Evolutionary conservation across 2,888 invertebrate species (phyloP).

Genomic region (Pristionchus japonicus): DNA sequence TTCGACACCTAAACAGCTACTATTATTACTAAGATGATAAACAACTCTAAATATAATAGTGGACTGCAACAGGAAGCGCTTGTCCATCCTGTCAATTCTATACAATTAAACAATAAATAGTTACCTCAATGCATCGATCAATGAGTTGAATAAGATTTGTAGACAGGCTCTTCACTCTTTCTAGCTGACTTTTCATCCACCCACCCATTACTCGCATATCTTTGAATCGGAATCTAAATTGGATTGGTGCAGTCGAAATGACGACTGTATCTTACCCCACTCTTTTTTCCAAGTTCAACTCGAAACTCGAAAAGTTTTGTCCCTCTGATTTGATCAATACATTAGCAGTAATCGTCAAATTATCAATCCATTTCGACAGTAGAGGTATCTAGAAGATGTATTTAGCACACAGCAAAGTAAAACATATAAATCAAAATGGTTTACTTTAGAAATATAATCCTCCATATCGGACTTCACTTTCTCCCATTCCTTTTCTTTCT

Average conservation of each 20-base stretch:
- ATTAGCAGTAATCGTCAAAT: not conserved
- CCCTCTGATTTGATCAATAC: not conserved
- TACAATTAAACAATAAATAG: not conserved
- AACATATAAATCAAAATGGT: too few species aligned
- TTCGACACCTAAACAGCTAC: not conserved
- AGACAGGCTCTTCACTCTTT: not conserved
- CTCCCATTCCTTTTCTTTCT: slow-evolving; percentile 17
- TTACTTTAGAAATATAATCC: not conserved
- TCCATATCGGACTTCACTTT: not conserved
- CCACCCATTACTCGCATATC: not conserved
- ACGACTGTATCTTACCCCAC: not conserved
- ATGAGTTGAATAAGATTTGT: not conserved
- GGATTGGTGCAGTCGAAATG: not conserved
- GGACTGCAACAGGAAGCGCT: too few species aligned
- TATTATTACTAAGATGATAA: not conserved
- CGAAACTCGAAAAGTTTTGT: not conserved
- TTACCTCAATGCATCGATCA: not conserved
- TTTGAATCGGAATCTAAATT: not conserved
- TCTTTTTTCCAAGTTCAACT: not conserved
- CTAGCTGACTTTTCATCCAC: not conserved
- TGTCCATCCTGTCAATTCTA: too few species aligned
- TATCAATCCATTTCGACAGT: not conserved
- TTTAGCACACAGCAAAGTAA: not conserved
- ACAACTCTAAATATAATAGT: not conserved
- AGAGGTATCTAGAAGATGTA: not conserved